Base-by-base conservation (phyloP, 2,888 invertebrate species). In the Spodoptera exigua region DNA sequence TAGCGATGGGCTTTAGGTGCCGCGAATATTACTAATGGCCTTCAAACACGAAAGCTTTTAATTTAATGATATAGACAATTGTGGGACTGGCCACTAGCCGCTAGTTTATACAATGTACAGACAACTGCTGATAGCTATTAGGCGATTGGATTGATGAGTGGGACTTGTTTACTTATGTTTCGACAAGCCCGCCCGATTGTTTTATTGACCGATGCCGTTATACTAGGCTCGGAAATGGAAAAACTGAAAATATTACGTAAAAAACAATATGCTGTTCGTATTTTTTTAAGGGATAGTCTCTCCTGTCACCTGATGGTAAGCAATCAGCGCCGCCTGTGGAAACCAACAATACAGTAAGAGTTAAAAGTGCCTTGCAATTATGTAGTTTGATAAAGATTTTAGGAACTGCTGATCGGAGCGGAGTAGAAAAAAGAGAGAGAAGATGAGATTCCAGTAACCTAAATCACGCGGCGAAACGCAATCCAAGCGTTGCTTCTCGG, bases 11-110 rank as follows among this genome's bases (percentile, higher is more conserved):
- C 67, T 80, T 75, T 79, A 84, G 86, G 82, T 84, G 85, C 82
- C 78, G 82, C 84, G 78, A 86, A 87, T 87, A 87, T 88, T 85
- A 85, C 86, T 86, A 90, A 89, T 85, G 81, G 83, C 83, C 78
- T 70, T 73, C 71, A 71, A 86, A 85, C 92, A 92, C 90, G 92
- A 89, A 90, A 81, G 85, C 89, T 90, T 90, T 90, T 88, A 89
- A 89, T 89, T 87, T 88, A 86, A 87, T 87, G 85, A 87, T 80
- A 77, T 71, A 85, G 79, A 84, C 83, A 83, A 82, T 83, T 79
- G 75, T 68, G 70, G 70, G 70, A 67, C 78, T 69, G 73, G 70
- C 70, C 65, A 61, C 51, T 37, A 67, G 70, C 70, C 65, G 60
- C 51, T 37, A 67, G 63, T 68, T 58, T 61, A 76, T 74, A 76